Percentiles rank a stretch among this genome's conserved stretches.
These are phyloP conservation scores for Megaceryle alcyon DNA, from an alignment of 2,797 vertebrate species.

Conservation along the genomic window DNA sequence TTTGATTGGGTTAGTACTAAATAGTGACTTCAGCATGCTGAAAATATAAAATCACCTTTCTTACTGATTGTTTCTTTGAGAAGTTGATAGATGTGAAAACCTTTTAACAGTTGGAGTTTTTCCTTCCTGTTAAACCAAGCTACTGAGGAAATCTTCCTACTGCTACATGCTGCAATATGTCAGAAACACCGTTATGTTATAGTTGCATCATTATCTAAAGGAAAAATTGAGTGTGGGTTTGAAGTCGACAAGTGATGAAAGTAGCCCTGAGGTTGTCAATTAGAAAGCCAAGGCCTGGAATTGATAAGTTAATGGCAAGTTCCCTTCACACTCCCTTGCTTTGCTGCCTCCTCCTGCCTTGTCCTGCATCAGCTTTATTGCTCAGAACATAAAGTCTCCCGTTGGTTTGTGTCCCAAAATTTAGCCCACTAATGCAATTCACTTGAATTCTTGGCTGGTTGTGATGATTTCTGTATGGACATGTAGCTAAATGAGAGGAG, in stretches of 20 bases:
- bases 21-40: background rate
- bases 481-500: background rate
- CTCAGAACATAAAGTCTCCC: constrained; percentile 79
- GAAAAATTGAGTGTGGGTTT: constrained; percentile 91
- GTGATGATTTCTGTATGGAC: background rate
- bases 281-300: constrained; percentile 88
- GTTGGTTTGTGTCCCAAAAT: constrained; percentile 82
- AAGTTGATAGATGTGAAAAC: constrained; percentile 45
- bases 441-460: constrained; percentile 68
- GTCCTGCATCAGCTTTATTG: constrained; percentile 83
- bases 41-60: constrained; percentile 17
- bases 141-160: constrained; percentile 51
- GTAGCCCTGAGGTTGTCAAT: constrained; percentile 93
- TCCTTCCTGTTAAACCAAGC: constrained; percentile 35
- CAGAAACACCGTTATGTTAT: constrained; percentile 86
- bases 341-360: constrained; percentile 45
- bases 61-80: background rate
- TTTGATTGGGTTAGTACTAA: background rate
- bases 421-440: constrained; percentile 79
- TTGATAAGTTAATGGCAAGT: constrained; percentile 88
- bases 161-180: constrained; percentile 85
- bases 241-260: constrained; percentile 95
- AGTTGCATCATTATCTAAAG: constrained; percentile 89
- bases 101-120: background rate
- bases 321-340: constrained; percentile 46